Base-by-base conservation (phyloP, 2,888 invertebrate genomes). In the Mythimna impura region DNA sequence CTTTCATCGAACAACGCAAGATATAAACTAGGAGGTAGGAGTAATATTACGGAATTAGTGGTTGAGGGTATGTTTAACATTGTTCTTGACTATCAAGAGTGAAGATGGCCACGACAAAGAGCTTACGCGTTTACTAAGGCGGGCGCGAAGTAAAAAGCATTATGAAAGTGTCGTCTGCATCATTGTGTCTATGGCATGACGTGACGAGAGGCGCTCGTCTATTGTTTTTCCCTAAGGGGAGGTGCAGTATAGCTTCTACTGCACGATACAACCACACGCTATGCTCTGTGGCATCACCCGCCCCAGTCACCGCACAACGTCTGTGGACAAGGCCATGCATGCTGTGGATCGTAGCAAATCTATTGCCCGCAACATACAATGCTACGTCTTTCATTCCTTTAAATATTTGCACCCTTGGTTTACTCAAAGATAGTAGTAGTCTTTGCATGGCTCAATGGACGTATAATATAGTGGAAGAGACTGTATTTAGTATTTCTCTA, bases 401-500 rank as follows among this genome's bases (percentile, higher is more conserved):
- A 52, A 68, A n/a, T 10, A n/a, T n/a, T 36, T 25, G 34, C 8
- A 62, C 8, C 10, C 30, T 9, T n/a, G 61, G 30, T 7, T 62
- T 40, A 47, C 71, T 71, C 55, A 10, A 50, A n/a, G 6, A 20
- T 68, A 52, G 55, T 50, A 50, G 17, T 62, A 52, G 14, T 25
- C 12, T 43, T 50, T 55, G 12, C 10, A 57, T 60, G 40, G 57
- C 20, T 62, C 34, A 34, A 43, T 54, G 54, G 30, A 71, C 58
- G 50, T 76, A 63, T 60, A 52, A 74, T 58, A 75, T 73, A 77
- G 4, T 82, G 78, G 82, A 84, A 81, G 80, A 69, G 63, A 73
- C 55, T 75, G 34, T 80, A 76, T 76, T 84, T 73, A 62, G 77
- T 75, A 74, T 65, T 73, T 77, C 60, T 34, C 71, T 81, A 76